Base-by-base conservation (phyloP, 2,113 vertebrate species). In the Petroica traversi region DNA sequence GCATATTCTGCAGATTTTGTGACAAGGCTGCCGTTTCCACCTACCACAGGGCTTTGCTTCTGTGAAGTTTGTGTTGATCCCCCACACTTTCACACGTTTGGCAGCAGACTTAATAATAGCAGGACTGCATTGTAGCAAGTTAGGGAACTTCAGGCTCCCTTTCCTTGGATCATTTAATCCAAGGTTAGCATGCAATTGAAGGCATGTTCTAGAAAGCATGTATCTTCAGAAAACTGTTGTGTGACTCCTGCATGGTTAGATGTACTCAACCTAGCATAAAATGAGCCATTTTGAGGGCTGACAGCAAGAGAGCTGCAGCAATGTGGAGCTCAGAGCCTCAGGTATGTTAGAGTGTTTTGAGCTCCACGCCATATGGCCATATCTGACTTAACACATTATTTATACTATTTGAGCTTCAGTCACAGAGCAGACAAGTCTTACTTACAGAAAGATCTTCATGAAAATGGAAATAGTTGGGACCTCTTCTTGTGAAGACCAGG, bases 101-200 rank as follows among this genome's bases (percentile, higher is more conserved):
- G 59, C 67, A 88, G 46, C 71, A 95, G 59, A 62, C 67, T 95
- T 94, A 94, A 93, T 95, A 96, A 95, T 94, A 97, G 92, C 88
- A 95, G 85, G 77, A 28, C 81, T 67, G 84, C 84, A 48, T 14
- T 87, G 77, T 81, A 81, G 69, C 73, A 87, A 88, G 58, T 69
- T 45, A 72, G 48, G 49, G 36, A 91, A 85, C 82, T 88, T 88
- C 67, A 90, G 33, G 23, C 46, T 83, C 49, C n/a, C 24, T 93
- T 58, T 75, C 38, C 66, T 57, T 69, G 19, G 14, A 76, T 93
- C 74, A 51, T 90, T 93, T 80, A 92, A 83, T 85, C 74, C 55
- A 34, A 88, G 71, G 88, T 80, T 79, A 85, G 20, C 67, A 33
- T 19, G 55, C 29, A 69, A 19, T 54, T 54, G 63, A 77, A 64